A percentile compares a stretch with the other conserved stretches of the same genome.
Conservation (phyloP, 2,888 invertebrate genomes). For the Synanthedon tipuliformis region DNA sequence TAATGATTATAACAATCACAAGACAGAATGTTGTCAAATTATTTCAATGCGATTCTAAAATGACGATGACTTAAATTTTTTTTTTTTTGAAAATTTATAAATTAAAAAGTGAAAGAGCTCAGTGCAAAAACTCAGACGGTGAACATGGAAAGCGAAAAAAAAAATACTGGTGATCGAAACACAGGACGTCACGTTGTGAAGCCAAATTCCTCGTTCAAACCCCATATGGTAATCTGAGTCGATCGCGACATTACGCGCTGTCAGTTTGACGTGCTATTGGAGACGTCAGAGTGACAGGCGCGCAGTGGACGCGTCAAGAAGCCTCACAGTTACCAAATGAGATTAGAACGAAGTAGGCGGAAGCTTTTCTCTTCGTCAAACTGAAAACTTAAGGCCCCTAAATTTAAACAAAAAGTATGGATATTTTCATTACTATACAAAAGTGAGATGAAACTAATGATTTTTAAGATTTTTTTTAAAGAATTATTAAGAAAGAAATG, state of each 20-base stretch:
- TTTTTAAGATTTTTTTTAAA: too few species aligned
- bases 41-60: too few species aligned
- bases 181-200: conserved; percentile 66
- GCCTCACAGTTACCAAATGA: conserved; percentile 99
- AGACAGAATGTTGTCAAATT: too few species aligned
- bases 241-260: conserved; percentile 25
- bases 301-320: conserved; percentile 37
- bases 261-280: conserved; percentile 10
- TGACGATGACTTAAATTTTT: too few species aligned
- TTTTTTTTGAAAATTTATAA: too few species aligned
- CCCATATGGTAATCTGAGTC: conserved; percentile 90
- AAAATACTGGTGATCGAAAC: conserved; percentile 39
- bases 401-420: background rate
- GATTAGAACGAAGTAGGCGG: conserved; percentile 83
- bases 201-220: conserved; percentile 74
- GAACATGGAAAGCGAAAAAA: conserved; percentile 11
- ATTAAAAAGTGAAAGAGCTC: too few species aligned
- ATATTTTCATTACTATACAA: background rate
- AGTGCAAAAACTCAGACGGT: background rate
- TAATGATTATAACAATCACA: too few species aligned
- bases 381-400: background rate
- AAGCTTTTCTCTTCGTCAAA: conserved; percentile 28
- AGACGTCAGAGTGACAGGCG: conserved; percentile 20
- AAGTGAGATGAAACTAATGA: too few species aligned
- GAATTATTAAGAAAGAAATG: too few species aligned